Evolutionary conservation across 2,113 vertebrate species (phyloP), one percentile per base, ranked within the genome.

Genomic region (Sapayoa aenigma): DNA sequence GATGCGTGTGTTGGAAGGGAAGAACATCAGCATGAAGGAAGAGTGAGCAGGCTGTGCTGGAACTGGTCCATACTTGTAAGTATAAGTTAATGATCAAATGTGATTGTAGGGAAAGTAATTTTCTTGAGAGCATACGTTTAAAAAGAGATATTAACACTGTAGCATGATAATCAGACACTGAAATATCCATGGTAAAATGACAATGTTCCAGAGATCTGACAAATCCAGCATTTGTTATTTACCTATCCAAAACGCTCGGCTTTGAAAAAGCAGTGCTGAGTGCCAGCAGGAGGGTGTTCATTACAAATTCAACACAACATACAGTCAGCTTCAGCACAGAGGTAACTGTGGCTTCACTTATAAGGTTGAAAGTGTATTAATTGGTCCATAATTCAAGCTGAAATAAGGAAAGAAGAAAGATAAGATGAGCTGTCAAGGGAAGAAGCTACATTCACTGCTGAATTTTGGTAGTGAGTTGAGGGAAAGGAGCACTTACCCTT

Each of bases 321-420:
- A 42, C 76, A 74, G 58, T 49, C 71, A 91, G 80, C 80, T 90
- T 47, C 76, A 78, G 83, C 44, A 49, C 3, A 5, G 65, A 87
- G 44, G 80, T 84, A 41, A 65, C 56, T 59, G 76, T 53, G 89
- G 77, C 84, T 84, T 20, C 1, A 2, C 58, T 95, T 78, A 16
- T 8, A 46, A 89, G 62, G 52, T 75, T 67, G 80, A 37, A 91
- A 87, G 41, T 68, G 7, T 79, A 95, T 89, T 95, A 95, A 95
- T 65, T 96, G 55, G 21, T 50, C 80, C 80, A 68, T 95, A 92
- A 92, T 94, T 96, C 87, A 91, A 75, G 25, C 60, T 93, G 90
- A 67, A 96, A 82, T 71, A 89, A 93, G 55, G 72, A 44, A 53
- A 78, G 35, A 56, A 75, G 42, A 78, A 73, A 87, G 90, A 71